A percentile compares a stretch with the other conserved stretches of the same genome.
Conservation (phyloP, 2,113 vertebrate species). For the Gallinago undulata region DNA sequence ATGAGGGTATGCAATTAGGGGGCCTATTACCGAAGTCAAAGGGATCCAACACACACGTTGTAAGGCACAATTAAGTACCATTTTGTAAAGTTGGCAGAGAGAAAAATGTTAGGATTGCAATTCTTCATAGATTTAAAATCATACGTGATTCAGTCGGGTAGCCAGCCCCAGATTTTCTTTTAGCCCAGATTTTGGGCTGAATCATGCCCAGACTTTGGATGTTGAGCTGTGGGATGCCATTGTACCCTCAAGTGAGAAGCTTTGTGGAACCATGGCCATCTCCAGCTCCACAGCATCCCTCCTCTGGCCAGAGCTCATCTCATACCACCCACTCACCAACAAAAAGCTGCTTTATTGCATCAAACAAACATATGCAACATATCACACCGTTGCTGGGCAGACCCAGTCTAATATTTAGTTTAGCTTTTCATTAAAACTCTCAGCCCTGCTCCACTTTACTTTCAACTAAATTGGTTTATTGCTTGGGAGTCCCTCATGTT, state of each 20-base stretch:
- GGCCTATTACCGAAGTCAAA: too few species aligned
- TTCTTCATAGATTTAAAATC: too few species aligned
- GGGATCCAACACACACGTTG: rapidly evolving
- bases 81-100: background rate
- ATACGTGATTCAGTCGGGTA: rapidly evolving
- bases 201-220: rapidly evolving
- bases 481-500: rapidly evolving
- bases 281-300: background rate
- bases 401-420: background rate
- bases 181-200: too few species aligned
- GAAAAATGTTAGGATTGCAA: background rate
- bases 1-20: background rate
- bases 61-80: too few species aligned
- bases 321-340: too few species aligned
- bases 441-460: background rate
- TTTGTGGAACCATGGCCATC: rapidly evolving
- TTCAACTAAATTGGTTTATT: background rate
- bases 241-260: background rate
- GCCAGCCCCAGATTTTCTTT: background rate
- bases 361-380: rapidly evolving
- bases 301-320: background rate
- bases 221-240: too few species aligned
- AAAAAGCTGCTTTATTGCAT: background rate
- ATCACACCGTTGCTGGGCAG: too few species aligned
- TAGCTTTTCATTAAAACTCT: background rate